These are phyloP conservation scores for Brachyrhaphis roseni DNA, from an alignment of 2,797 vertebrate genomes.

Conservation along the genomic window DNA sequence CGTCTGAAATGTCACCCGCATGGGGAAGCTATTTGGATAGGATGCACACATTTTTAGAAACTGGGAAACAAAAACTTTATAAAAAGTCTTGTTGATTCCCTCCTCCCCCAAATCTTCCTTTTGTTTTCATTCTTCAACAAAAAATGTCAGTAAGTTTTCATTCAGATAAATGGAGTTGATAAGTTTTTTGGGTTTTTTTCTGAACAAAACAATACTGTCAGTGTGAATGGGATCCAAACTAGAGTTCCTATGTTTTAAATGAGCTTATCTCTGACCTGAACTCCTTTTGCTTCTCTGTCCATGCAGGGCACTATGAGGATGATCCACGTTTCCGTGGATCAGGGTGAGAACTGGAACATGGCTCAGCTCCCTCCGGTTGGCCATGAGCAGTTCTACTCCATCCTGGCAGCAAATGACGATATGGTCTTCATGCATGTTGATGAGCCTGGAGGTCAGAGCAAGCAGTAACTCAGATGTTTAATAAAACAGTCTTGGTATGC, in stretches of 20 bases:
- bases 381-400: conserved; percentile 95
- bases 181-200: neutral
- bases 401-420: conserved; percentile 90
- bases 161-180: neutral
- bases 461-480: neutral
- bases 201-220: neutral
- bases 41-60: neutral
- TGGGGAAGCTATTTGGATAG: neutral
- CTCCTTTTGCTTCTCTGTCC: neutral
- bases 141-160: neutral
- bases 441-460: conserved; percentile 88
- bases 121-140: neutral
- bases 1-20: neutral
- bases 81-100: neutral
- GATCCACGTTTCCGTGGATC: conserved; percentile 90
- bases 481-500: neutral
- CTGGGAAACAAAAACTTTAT: neutral
- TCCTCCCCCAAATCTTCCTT: neutral
- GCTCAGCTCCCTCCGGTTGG: conserved; percentile 94
- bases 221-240: neutral
- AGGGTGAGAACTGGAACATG: conserved; percentile 92
- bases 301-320: conserved; percentile 81
- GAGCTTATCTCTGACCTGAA: neutral
- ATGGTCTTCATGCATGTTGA: conserved; percentile 98
- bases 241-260: neutral